Base-by-base conservation (phyloP, 2,888 invertebrate genomes). In the Limenitis camilla region DNA sequence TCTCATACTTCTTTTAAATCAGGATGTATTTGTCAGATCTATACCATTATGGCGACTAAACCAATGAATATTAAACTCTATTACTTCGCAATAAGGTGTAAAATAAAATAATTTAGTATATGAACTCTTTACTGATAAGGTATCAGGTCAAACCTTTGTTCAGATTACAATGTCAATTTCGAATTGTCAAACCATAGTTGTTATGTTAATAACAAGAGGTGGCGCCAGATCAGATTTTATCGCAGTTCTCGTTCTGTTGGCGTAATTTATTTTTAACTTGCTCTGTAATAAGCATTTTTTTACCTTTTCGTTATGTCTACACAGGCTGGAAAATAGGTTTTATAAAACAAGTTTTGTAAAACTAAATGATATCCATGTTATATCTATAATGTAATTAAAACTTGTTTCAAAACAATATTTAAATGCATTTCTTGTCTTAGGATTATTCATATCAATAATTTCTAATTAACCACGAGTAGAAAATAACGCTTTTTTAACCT, bases 111-210 rank as follows among this genome's bases (percentile, higher is more conserved):
- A 61, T 63, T 62, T 63, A 64, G 69, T 61, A 68, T 64, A 61
- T 55, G 49, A 62, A 60, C 65, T 61, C 60, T 62, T 62, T 60
- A 56, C 67, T 73, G 82, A 82, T 81, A 82, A 66, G 69, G 73
- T 72, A 78, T 76, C 77, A 78, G 79, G 79, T 81, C 78, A 78
- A 66, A 74, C 74, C 75, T 80, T 82, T 82, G 82, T 80, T 74
- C 60, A 74, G 74, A 78, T 78, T 75, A 83, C 80, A 80, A 76
- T 78, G 80, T 78, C 71, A 75, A 75, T 71, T 68, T 68, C 69
- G 76, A 72, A 72, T 71, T 69, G 68, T 65, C 62, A 56, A 61
- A 58, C 56, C 65, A 64, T 65, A 66, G 65, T 64, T 83, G 75
- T 74, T 71, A 83, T 84, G 85, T 64, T 76, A 84, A 84, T 82